Conservation (phyloP, 2,113 vertebrate genomes). For the Cyanoliseus patagonus region DNA sequence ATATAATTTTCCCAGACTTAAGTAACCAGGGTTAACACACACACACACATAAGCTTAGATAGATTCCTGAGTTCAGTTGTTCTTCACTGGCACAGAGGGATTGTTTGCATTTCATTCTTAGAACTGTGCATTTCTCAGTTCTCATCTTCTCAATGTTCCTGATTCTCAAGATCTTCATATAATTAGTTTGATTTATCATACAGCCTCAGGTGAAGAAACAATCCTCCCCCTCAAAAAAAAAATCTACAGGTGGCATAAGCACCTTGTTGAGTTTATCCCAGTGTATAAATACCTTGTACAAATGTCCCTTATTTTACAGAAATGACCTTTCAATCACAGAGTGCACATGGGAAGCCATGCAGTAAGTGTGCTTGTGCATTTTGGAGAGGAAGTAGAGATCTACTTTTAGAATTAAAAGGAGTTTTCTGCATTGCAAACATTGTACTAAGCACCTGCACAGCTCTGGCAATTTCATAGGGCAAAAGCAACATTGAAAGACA, state of each 20-base stretch:
- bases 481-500: fast-evolving
- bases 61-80: neutral
- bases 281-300: neutral
- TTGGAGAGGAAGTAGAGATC: neutral
- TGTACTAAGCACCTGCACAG: neutral
- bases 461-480: fast-evolving
- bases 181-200: neutral
- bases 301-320: neutral
- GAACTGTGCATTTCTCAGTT: neutral
- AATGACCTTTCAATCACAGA: neutral
- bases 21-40: neutral
- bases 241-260: neutral
- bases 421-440: neutral
- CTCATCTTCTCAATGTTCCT: neutral
- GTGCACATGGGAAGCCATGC: neutral
- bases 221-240: neutral
- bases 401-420: neutral
- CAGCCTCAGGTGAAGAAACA: neutral
- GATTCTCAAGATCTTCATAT: neutral
- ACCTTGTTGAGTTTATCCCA: neutral
- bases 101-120: neutral
- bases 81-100: neutral
- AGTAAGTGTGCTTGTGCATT: neutral
- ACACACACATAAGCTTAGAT: neutral
- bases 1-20: neutral